phyloP scores from a whole-genome alignment of 2,888 invertebrate species.

The Spodoptera picta region DNA sequence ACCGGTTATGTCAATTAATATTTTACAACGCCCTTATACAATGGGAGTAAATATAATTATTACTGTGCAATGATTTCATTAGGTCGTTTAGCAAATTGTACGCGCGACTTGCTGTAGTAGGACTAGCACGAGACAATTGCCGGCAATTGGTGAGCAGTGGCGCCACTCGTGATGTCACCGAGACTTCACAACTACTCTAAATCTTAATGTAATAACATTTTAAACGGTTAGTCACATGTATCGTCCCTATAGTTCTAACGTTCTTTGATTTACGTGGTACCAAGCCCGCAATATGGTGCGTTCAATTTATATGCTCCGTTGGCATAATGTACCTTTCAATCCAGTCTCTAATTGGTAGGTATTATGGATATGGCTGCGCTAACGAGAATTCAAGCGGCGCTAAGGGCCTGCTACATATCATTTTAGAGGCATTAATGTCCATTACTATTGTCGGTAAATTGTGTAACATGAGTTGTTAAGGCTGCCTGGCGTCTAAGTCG shows the following conservation, averaged over 20 bases:
- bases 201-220: conserved; percentile 54
- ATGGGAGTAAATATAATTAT: conserved; percentile 74
- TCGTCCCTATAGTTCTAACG: conserved; percentile 24
- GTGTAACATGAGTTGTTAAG: conserved; percentile 37
- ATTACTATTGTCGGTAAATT: conserved; percentile 44
- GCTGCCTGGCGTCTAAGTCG: conserved; percentile 36
- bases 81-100: conserved; percentile 69
- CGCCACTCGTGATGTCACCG: conserved; percentile 85
- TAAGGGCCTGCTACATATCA: conserved; percentile 45
- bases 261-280: conserved; percentile 21
- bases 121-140: conserved; percentile 82
- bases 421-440: conserved; percentile 35
- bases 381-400: conserved; percentile 31
- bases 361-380: conserved; percentile 43
- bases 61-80: conserved; percentile 80
- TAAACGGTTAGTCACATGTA: conserved; percentile 32
- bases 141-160: conserved; percentile 82
- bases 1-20: conserved; percentile 62
- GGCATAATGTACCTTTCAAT: conserved; percentile 29
- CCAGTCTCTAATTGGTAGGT: conserved; percentile 45
- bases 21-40: conserved; percentile 70
- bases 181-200: conserved; percentile 56
- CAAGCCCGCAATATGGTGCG: conserved; percentile 33
- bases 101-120: conserved; percentile 58
- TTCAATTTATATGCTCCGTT: conserved; percentile 19